A percentile compares a stretch with the other conserved stretches of the same genome.
Conservation (phyloP, 1,140 invertebrate genomes). For the Apis mellifera region DNA sequence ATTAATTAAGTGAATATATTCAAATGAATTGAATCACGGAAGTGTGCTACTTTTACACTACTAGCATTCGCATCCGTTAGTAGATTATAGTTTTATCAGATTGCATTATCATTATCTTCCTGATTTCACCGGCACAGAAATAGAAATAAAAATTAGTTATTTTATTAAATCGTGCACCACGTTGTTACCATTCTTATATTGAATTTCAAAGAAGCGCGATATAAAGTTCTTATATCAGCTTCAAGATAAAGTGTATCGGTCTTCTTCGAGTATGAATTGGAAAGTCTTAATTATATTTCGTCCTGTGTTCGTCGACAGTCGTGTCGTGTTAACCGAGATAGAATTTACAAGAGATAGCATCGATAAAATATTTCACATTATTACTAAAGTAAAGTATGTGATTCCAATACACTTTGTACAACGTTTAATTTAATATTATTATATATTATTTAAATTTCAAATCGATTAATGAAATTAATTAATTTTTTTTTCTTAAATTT, state of each 20-base stretch:
- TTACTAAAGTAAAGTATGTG: no score
- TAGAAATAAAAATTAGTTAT: not conserved
- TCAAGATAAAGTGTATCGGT: not conserved
- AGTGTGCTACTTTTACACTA: conserved; percentile 19
- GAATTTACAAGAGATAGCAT: not conserved
- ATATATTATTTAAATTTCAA: not conserved
- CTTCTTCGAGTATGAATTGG: not conserved
- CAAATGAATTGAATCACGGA: conserved; percentile 7
- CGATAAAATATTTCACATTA: not conserved
- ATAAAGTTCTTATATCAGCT: not conserved
- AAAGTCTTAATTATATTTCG: conserved; percentile 23
- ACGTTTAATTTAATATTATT: no score
- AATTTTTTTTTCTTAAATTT: not conserved
- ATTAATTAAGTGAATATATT: conserved; percentile 12
- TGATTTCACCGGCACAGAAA: conserved; percentile 20
- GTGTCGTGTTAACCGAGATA: not conserved
- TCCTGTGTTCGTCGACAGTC: not conserved
- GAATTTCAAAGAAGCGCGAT: conserved; percentile 7
- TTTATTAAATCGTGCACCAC: not conserved
- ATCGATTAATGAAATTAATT: not conserved
- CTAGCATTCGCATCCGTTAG: not conserved
- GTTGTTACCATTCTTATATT: not conserved
- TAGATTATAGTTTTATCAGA: conserved; percentile 15
- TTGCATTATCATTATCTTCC: not conserved
- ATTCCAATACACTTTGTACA: not conserved